phyloP scores from a whole-genome alignment of 1,140 invertebrate genomes.

The Colletes gigas region DNA sequence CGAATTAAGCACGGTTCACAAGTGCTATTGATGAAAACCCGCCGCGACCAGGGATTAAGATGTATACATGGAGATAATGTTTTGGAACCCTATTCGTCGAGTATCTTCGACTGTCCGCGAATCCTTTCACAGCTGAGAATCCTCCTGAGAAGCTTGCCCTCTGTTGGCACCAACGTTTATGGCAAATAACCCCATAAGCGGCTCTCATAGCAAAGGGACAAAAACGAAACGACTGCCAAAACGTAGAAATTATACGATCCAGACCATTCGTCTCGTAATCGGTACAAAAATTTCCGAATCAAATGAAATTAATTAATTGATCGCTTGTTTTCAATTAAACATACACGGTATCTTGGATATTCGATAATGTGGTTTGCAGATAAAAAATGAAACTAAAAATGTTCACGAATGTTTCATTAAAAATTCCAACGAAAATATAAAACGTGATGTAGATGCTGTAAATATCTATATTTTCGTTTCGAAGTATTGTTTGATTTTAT shows the following conservation, averaged over 20 bases:
- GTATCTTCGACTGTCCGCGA: constrained; percentile 60
- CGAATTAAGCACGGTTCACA: constrained; percentile 68
- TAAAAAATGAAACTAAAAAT: too few species aligned
- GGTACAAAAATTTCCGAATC: too few species aligned
- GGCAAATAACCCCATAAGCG: constrained; percentile 55
- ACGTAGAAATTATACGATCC: neutral
- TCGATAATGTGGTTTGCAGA: too few species aligned
- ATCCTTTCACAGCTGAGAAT: constrained; percentile 54
- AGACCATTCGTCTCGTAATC: too few species aligned
- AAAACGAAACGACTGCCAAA: neutral
- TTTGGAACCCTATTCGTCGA: constrained; percentile 40
- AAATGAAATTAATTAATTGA: too few species aligned
- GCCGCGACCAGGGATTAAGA: constrained; percentile 65
- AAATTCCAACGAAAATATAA: too few species aligned
- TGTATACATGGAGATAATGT: constrained; percentile 62
- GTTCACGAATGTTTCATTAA: too few species aligned
- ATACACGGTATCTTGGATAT: too few species aligned
- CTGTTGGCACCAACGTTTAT: constrained; percentile 35
- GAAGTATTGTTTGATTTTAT: too few species aligned
- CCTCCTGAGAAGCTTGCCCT: constrained; percentile 60
- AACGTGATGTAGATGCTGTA: too few species aligned
- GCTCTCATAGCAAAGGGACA: neutral
- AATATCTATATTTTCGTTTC: too few species aligned
- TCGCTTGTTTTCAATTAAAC: too few species aligned
- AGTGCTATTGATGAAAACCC: constrained; percentile 66